These are phyloP conservation scores for Pollachius pollachius DNA, from an alignment of 2,113 vertebrate genomes.

Conservation along the genomic window DNA sequence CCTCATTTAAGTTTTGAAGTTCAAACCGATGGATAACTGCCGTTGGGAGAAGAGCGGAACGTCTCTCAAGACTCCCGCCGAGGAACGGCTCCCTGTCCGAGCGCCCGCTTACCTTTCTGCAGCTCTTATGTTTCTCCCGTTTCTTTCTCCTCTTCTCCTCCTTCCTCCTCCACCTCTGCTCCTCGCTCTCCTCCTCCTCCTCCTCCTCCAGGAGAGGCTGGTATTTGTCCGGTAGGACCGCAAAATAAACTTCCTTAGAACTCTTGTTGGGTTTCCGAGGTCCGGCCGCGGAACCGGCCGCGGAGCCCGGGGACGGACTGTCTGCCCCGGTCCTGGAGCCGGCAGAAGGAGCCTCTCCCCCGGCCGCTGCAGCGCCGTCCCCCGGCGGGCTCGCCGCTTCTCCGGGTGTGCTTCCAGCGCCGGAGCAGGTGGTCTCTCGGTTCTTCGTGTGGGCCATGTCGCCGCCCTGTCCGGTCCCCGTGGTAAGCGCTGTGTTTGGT, in stretches of 20 bases:
- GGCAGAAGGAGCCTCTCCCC: neutral
- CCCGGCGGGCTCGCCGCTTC: neutral
- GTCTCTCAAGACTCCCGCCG: too few relatives aligned
- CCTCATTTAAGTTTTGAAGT: too few relatives aligned
- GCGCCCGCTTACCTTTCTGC: conserved; percentile 61
- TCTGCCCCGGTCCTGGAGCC: neutral
- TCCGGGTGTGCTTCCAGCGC: neutral
- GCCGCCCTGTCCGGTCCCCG: neutral
- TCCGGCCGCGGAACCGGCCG: neutral
- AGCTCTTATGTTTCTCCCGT: conserved; percentile 60
- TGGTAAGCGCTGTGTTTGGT: conserved; percentile 57
- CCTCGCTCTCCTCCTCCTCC: conserved; percentile 31
- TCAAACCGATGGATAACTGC: too few relatives aligned
- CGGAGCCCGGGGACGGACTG: neutral
- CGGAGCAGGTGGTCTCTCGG: conserved; percentile 26
- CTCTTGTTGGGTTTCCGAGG: conserved; percentile 38
- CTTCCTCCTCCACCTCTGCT: conserved; percentile 34
- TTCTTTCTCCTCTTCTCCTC: conserved; percentile 38
- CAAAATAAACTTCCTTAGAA: conserved; percentile 69
- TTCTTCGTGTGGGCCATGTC: conserved; percentile 84
- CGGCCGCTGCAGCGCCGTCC: conserved; percentile 28
- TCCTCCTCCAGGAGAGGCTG: conserved; percentile 68
- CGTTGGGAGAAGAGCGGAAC: too few relatives aligned
- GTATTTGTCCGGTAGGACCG: conserved; percentile 69
- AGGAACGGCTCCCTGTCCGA: too few relatives aligned